These are phyloP conservation scores for Nematopogon swammerdamellus DNA, from an alignment of 2,888 invertebrate genomes.

Conservation along the genomic window DNA sequence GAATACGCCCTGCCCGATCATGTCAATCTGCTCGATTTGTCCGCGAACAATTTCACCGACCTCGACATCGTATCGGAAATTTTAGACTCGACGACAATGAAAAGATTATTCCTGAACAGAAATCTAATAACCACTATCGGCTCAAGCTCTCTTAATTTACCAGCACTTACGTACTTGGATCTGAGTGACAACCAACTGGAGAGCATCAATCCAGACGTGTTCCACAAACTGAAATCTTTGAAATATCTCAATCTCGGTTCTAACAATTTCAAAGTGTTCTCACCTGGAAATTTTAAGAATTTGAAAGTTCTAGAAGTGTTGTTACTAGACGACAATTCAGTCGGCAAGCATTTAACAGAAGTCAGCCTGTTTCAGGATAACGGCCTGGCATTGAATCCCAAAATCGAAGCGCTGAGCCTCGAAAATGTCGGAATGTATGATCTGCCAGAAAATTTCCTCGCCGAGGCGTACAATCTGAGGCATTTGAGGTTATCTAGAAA, in stretches of 20 bases:
- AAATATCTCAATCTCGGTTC: conserved; percentile 39
- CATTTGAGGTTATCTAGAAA: conserved; percentile 51
- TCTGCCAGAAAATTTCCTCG: conserved; percentile 38
- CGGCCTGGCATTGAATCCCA: conserved; percentile 33
- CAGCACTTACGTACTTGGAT: conserved; percentile 32
- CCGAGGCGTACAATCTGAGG: conserved; percentile 39
- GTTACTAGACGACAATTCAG: conserved; percentile 37
- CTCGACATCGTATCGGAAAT: conserved; percentile 18
- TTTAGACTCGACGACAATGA: conserved; percentile 24
- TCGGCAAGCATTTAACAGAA: conserved; percentile 28
- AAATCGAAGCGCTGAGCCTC: conserved; percentile 29
- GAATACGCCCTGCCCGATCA: conserved; percentile 24
- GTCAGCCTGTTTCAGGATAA: conserved; percentile 33
- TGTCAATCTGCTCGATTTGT: conserved; percentile 30
- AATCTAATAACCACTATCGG: conserved; percentile 29
- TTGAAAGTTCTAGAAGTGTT: conserved; percentile 34
- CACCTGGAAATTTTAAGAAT: conserved; percentile 32
- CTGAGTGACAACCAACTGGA: conserved; percentile 36
- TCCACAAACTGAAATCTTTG: conserved; percentile 31
- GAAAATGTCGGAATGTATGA: conserved; percentile 24
- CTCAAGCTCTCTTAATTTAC: conserved; percentile 24
- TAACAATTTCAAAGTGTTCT: conserved; percentile 35
- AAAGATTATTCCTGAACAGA: conserved; percentile 24
- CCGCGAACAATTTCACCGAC: conserved; percentile 26
- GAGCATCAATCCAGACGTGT: conserved; percentile 30